Conservation (phyloP, 2,888 invertebrate genomes). For the Drosophila lacicola region DNA sequence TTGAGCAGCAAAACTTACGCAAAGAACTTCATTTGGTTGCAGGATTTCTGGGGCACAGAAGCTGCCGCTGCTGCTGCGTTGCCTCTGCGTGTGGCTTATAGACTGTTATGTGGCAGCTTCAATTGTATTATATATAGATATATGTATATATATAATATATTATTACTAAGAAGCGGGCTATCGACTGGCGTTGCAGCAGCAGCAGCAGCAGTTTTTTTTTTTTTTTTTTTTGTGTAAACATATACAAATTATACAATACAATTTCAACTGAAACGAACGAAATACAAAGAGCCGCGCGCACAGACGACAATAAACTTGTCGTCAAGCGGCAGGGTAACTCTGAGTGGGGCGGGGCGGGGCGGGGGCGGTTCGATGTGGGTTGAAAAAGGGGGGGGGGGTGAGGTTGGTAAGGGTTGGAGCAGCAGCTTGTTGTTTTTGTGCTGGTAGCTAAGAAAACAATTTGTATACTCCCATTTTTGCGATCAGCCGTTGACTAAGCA, state of each 20-base stretch:
- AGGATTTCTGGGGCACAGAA: neutral
- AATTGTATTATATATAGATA: conserved; percentile 12
- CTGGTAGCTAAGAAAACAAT: conserved; percentile 66
- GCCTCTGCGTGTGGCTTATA: conserved; percentile 27
- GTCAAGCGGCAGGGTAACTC: conserved; percentile 25
- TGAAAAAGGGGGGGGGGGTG: no score
- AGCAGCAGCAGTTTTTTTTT: conserved; percentile 22
- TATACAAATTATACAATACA: conserved; percentile 38
- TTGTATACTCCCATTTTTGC: conserved; percentile 49
- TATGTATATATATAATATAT: neutral
- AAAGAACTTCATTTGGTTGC: conserved; percentile 63
- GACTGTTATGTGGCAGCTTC: conserved; percentile 29
- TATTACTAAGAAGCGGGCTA: conserved; percentile 28
- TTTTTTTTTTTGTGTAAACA: conserved; percentile 53
- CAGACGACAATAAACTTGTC: conserved; percentile 27
- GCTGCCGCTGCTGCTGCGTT: conserved; percentile 10
- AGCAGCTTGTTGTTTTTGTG: conserved; percentile 13
- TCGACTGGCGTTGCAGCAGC: conserved; percentile 25
- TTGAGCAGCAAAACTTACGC: conserved; percentile 51
- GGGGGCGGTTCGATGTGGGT: neutral
- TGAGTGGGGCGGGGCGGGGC: neutral
- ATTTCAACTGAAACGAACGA: conserved; percentile 53
- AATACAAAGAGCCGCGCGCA: conserved; percentile 30
- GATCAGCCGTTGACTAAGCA: conserved; percentile 55
- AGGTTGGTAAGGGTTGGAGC: neutral